Percentiles rank a stretch among this genome's conserved stretches.
Evolutionary conservation across 2,797 vertebrate genomes (phyloP).

Genomic region (Florisuga fusca): DNA sequence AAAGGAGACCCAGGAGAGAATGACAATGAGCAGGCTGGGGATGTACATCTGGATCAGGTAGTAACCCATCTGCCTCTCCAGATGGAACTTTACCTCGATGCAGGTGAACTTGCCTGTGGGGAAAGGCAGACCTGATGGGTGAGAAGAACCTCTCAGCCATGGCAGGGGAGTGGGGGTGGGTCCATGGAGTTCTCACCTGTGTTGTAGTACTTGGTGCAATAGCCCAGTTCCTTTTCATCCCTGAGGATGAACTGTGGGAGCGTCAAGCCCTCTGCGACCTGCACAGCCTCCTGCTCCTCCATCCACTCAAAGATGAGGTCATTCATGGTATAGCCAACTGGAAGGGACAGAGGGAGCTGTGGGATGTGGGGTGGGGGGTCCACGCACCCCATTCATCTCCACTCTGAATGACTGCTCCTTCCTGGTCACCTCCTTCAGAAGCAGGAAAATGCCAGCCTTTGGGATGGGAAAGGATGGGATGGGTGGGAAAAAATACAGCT

Average conservation of each 20-base stretch:
- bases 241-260: conserved; percentile 94
- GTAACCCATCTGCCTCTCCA: conserved; percentile 96
- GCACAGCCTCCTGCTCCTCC: conserved; percentile 88
- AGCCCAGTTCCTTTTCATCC: conserved; percentile 92
- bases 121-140: rapidly evolving
- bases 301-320: conserved; percentile 95
- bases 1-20: conserved; percentile 95
- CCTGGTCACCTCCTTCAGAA: not conserved
- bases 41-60: conserved; percentile 99
- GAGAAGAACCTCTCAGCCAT: rapidly evolving
- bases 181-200: conserved; percentile 83
- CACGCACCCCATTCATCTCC: not conserved
- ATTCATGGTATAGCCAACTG: conserved; percentile 97
- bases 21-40: conserved; percentile 93
- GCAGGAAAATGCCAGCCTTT: not conserved
- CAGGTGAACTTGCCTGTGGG: conserved; percentile 92
- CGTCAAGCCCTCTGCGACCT: conserved; percentile 93
- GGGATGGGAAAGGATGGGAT: not conserved
- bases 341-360: not conserved
- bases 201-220: conserved; percentile 95
- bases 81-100: conserved; percentile 95
- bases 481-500: not conserved
- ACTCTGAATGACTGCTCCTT: not conserved
- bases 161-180: rapidly evolving
- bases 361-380: not conserved